A percentile compares a stretch with the other conserved stretches of the same genome.
These are phyloP conservation scores for Pterocles gutturalis DNA, from an alignment of 2,113 vertebrate species.

Conservation along the genomic window DNA sequence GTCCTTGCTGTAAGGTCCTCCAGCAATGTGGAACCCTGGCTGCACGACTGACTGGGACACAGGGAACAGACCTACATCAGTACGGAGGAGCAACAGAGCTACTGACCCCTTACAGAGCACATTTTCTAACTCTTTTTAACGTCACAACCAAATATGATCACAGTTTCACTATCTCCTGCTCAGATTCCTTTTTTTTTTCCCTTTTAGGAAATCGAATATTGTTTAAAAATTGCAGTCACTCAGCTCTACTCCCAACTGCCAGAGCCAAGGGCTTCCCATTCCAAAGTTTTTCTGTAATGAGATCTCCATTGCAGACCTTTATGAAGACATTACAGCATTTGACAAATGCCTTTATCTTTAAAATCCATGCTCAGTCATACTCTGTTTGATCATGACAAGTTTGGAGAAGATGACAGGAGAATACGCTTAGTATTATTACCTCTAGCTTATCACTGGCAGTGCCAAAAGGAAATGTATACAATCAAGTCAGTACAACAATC, in stretches of 20 bases:
- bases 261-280: not conserved
- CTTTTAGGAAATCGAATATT: not conserved
- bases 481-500: not conserved
- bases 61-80: not conserved
- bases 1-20: not conserved
- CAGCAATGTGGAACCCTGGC: not conserved
- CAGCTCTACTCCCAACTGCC: not conserved
- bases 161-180: not conserved
- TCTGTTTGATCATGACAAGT: not conserved
- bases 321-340: not conserved
- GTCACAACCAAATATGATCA: not conserved
- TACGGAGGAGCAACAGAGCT: not conserved
- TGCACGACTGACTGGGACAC: rapidly evolving
- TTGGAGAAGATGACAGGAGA: not conserved
- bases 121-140: not conserved
- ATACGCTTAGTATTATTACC: not conserved
- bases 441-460: not conserved
- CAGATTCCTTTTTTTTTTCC: not conserved
- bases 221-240: not conserved
- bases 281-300: not conserved
- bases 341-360: not conserved
- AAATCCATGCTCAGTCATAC: not conserved
- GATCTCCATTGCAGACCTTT: not conserved
- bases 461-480: slow-evolving; percentile 41
- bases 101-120: not conserved